Percentiles rank a stretch among this genome's conserved stretches.
phyloP scores from a whole-genome alignment of 2,113 vertebrate species.

The Ranitomeya variabilis region DNA sequence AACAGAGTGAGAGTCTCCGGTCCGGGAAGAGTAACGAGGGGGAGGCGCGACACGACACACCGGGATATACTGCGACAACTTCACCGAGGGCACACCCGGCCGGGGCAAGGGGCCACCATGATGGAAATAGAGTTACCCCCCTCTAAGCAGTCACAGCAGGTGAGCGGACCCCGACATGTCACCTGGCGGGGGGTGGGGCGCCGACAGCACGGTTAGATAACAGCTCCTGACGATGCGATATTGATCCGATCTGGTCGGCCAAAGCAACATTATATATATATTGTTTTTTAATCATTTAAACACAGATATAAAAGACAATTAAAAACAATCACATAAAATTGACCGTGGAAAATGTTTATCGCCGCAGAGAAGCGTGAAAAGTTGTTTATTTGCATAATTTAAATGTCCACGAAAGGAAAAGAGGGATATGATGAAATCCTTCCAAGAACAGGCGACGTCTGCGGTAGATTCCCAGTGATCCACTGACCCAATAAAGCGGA shows the following conservation, averaged over 20 bases:
- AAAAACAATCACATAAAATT: no score
- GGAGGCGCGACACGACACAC: neutral
- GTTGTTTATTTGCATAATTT: no score
- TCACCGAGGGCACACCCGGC: conserved; percentile 17
- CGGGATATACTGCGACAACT: conserved; percentile 12
- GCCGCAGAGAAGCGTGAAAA: no score
- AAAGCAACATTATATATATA: neutral
- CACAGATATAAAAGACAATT: no score
- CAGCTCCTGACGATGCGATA: neutral
- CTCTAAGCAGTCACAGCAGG: conserved; percentile 75
- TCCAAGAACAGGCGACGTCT: neutral
- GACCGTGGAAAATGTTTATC: no score
- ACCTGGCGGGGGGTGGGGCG: neutral
- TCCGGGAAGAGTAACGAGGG: neutral
- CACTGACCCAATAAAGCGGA: neutral
- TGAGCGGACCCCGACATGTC: conserved; percentile 60
- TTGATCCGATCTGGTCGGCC: neutral
- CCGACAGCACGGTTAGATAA: neutral
- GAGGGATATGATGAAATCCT: no score
- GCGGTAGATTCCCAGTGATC: neutral
- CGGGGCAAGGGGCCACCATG: conserved; percentile 61
- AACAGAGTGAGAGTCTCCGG: neutral
- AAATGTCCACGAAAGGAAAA: no score
- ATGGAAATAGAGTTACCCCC: conserved; percentile 74
- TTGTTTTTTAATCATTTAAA: no score